These are phyloP conservation scores for Calycopis cecrops DNA, from an alignment of 1,140 invertebrate species.

Conservation along the genomic window DNA sequence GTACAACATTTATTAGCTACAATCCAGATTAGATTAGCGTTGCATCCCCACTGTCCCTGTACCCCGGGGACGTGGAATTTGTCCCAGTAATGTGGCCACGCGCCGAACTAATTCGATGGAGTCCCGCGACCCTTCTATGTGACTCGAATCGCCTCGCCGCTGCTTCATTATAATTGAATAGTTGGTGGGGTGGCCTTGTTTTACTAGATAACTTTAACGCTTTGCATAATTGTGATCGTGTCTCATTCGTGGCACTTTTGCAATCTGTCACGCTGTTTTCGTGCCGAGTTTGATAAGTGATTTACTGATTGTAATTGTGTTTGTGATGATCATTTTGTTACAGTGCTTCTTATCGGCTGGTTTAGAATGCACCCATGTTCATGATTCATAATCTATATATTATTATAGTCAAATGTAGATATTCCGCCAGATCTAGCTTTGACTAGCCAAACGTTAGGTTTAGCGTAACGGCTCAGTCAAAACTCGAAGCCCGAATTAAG, in stretches of 20 bases:
- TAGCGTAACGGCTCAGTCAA: no score
- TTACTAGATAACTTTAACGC: conserved; percentile 67
- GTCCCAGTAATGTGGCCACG: conserved; percentile 71
- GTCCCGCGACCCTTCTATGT: conserved; percentile 59
- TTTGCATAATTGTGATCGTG: conserved; percentile 68
- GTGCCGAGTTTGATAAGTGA: conserved; percentile 27
- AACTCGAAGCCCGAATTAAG: no score
- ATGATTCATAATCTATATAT: no score
- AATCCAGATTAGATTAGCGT: conserved; percentile 72
- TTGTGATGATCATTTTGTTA: no score
- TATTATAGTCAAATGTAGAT: not conserved
- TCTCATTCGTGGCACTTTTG: conserved; percentile 62
- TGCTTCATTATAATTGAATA: conserved; percentile 73
- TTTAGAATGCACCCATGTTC: no score
- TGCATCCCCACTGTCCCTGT: conserved; percentile 49
- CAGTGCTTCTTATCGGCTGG: no score
- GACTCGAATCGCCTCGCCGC: conserved; percentile 62
- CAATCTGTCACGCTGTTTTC: conserved; percentile 61
- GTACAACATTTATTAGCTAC: conserved; percentile 72
- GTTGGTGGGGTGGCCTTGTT: conserved; percentile 62
- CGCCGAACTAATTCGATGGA: conserved; percentile 70
- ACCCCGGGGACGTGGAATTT: conserved; percentile 61
- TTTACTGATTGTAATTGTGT: conserved; percentile 8
- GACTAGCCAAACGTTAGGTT: no score
- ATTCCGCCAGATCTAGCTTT: no score